phyloP scores from a whole-genome alignment of 35 echinoderm and acorn worm species.

The Chiridota heheva region DNA sequence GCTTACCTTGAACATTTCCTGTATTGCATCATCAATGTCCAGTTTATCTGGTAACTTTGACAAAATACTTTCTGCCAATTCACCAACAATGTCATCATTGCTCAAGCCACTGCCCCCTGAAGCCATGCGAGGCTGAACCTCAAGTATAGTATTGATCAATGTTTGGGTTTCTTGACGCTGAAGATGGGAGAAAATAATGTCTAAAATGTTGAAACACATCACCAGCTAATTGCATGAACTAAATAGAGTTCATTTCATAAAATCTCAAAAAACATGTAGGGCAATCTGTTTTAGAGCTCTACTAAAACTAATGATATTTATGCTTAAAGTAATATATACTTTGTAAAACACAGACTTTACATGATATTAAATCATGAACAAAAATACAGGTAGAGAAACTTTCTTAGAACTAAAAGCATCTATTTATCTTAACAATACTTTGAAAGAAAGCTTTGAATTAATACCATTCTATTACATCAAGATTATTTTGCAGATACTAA shows the following conservation, averaged over 20 bases:
- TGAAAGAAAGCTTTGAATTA: no score
- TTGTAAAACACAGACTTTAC: not conserved
- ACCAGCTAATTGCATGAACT: no score
- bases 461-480: no score
- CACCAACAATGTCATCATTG: conserved; percentile 96
- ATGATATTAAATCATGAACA: not conserved
- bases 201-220: not conserved
- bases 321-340: not conserved
- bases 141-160: conserved; percentile 80
- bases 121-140: conserved; percentile 97
- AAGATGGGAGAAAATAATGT: not conserved
- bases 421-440: no score
- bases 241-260: not conserved
- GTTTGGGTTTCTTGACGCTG: conserved; percentile 94
- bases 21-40: conserved; percentile 85
- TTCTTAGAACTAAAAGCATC: no score
- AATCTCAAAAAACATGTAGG: not conserved
- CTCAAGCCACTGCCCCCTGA: conserved; percentile 76
- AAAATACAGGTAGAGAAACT: no score
- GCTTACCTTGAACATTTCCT: conserved; percentile 97
- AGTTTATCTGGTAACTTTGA: conserved; percentile 78
- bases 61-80: conserved; percentile 88
- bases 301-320: no score
- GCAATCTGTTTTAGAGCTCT: no score
- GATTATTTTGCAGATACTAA: no score